Base-by-base conservation (phyloP, 2,113 vertebrate species). In the Labeo rohita region DNA sequence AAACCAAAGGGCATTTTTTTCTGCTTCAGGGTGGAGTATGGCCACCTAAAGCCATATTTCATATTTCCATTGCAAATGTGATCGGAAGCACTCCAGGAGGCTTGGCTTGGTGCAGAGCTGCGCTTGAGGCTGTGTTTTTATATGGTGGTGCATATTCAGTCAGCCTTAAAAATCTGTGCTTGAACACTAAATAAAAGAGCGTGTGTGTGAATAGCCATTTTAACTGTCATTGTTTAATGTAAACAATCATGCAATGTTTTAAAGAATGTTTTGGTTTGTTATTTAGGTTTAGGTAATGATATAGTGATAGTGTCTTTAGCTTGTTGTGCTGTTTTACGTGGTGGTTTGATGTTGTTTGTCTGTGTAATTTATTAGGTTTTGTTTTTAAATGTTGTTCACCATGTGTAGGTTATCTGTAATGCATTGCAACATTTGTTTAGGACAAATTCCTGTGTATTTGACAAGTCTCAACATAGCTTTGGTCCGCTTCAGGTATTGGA, bases 391-490 rank as follows among this genome's bases (percentile, higher is more conserved):
- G 28, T 54, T 9, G 28, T 54, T 15, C 16, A 8, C 28, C 15
- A 83, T 80, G 65, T 70, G 45, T 52, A 36, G 79, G 39, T 49
- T 12, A 45, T 54, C 15, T 83, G 68, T 45, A 59, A 73, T 28
- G 82, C 68, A 72, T 74, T 84, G 82, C 66, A 72, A 84, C 63
- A 23, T 79, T 88, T 79, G 84, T 88, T 72, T 61, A 36, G 63
- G 52, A 52, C 34, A 73, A 83, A 63, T 84, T 84, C 82, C 13
- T 28, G 34, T 85, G 52, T 86, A 65, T 65, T 50, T 84, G 80
- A 88, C 84, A 70, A 84, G 87, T 79, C 87, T 79, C 59, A 84
- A 80, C 87, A 88, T 66, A 88, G 59, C 84, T 73, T 50, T 70
- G 74, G 72, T 84, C 34, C 2, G 21, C 80, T 86, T 16, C 63